Base-by-base conservation (phyloP, 2,113 vertebrate species). In the Apodemus sylvaticus region DNA sequence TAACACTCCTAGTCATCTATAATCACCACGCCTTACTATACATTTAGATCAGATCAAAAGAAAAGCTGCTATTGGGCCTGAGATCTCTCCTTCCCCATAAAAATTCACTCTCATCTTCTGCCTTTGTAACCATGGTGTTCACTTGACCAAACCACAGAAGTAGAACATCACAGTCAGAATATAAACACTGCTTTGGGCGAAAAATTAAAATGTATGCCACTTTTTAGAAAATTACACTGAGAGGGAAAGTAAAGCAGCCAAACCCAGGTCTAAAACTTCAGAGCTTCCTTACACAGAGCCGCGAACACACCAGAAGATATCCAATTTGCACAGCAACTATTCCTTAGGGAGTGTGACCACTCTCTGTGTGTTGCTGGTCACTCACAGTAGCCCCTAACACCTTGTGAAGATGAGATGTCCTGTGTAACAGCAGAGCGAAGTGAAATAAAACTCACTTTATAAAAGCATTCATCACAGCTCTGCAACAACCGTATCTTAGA, bases 361-460 rank as follows among this genome's bases (percentile, higher is more conserved):
- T 99, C 98, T 99, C 8, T 98, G 99, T 36, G 98, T 99, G 97
- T 98, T 99, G 98, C 98, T 99, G 98, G 99, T 98, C 98, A 98
- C 98, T 98, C 98, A 98, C 98, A 98, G 98, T 99, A 99, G 99
- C 99, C 98, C 98, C 98, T 98, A 98, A 99, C 98, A 98, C 99
- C 98, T 99, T 98, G 98, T 99, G 98, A 98, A 99, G 60, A 42
- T 77, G 17, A 99, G 98, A 99, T 99, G 98, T 99, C 98, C 98
- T 98, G 98, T 99, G 98, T 99, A 99, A 99, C 98, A 98, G 98
- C 98, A 98, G 99, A 99, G 98, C 99, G 99, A 99, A 98, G 99
- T 99, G 95, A 99, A 99, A 99, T 99, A 99, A 99, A 99, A 99
- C 98, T 97, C 98, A 98, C 99, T 99, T 99, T 99, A 99, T 99